Percentiles rank a stretch among this genome's conserved stretches.
These are phyloP conservation scores for Corythoichthys intestinalis DNA, from an alignment of 2,113 vertebrate genomes.

Conservation along the genomic window DNA sequence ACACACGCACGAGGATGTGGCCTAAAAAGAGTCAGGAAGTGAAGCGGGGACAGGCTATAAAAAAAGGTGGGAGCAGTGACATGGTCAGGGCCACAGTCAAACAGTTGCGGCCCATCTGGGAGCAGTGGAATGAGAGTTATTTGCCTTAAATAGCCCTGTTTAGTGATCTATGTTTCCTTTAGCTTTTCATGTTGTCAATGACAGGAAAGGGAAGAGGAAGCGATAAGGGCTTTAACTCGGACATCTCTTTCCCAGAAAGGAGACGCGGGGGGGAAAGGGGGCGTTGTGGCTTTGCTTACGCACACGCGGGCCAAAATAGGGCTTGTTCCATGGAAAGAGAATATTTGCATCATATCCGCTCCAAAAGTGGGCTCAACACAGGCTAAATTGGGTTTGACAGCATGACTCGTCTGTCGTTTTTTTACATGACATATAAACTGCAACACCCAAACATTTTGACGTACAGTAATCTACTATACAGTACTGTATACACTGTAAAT, in stretches of 20 bases:
- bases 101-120: conserved; percentile 44
- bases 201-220: conserved; percentile 65
- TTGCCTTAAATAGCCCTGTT: conserved; percentile 64
- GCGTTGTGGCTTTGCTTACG: conserved; percentile 58
- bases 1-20: conserved; percentile 1
- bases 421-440: background rate
- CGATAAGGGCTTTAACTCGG: conserved; percentile 57
- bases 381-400: conserved; percentile 1
- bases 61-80: conserved; percentile 38
- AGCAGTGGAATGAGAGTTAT: conserved; percentile 64
- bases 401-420: background rate
- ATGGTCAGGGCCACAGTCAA: conserved; percentile 37
- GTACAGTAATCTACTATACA: no score
- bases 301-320: conserved; percentile 48
- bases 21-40: conserved; percentile 52
- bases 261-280: conserved; percentile 47
- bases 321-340: conserved; percentile 56
- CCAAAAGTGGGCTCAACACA: conserved; percentile 18
- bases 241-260: conserved; percentile 53
- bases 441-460: background rate
- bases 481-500: no score
- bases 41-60: background rate
- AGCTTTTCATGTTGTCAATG: conserved; percentile 61
- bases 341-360: conserved; percentile 36
- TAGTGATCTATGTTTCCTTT: conserved; percentile 48